Evolutionary conservation across 2,888 invertebrate species (phyloP).

Genomic region (Cantharis nigra): DNA sequence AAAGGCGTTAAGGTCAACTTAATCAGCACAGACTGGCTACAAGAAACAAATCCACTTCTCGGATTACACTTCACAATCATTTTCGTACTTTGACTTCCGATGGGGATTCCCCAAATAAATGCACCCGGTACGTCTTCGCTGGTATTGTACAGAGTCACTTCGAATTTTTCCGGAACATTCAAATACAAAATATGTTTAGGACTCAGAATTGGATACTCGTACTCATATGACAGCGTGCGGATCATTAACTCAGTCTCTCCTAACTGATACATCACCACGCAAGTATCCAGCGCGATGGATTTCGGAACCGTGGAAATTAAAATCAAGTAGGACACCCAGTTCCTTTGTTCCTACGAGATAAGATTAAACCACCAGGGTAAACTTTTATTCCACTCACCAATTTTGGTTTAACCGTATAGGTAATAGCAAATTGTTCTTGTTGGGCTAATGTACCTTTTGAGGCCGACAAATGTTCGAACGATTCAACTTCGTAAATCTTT

Average conservation of each 20-base stretch:
- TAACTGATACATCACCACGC: constrained; percentile 45
- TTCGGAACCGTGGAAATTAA: constrained; percentile 23
- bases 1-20: constrained; percentile 44
- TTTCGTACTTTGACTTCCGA: constrained; percentile 43
- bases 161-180: constrained; percentile 39
- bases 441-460: not conserved
- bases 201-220: constrained; percentile 43
- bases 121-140: constrained; percentile 20
- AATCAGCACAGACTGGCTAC: constrained; percentile 28
- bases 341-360: constrained; percentile 13
- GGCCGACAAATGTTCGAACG: constrained; percentile 2
- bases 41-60: constrained; percentile 42
- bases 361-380: not conserved
- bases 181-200: constrained; percentile 46
- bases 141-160: constrained; percentile 47
- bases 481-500: not conserved
- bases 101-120: constrained; percentile 34
- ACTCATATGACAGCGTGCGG: constrained; percentile 38
- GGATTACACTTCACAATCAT: constrained; percentile 15
- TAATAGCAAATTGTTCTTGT: not conserved
- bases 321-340: constrained; percentile 33
- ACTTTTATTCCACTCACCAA: not conserved
- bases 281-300: constrained; percentile 27
- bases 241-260: constrained; percentile 41
- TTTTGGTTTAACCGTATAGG: not conserved